These are phyloP conservation scores for Calidris pugnax DNA, from an alignment of 2,113 vertebrate species.

Conservation along the genomic window DNA sequence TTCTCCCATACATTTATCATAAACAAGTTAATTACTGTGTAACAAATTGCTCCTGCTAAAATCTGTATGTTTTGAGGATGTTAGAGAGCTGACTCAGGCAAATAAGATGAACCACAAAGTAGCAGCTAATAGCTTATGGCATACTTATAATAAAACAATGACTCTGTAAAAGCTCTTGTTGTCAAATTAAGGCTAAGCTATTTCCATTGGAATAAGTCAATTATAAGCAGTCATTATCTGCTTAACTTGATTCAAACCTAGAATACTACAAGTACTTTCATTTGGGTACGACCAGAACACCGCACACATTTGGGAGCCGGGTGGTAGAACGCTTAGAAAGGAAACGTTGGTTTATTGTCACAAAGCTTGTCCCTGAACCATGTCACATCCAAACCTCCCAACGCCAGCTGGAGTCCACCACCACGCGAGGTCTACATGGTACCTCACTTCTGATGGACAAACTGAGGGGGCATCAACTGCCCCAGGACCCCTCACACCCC, in stretches of 20 bases:
- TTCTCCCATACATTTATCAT: slow-evolving; percentile 80
- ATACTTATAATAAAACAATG: slow-evolving; percentile 45
- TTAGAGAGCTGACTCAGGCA: slow-evolving; percentile 67
- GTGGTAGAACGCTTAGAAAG: not conserved
- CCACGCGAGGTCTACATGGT: rapidly evolving
- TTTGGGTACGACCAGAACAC: not conserved
- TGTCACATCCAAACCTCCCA: rapidly evolving
- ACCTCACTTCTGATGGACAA: not conserved
- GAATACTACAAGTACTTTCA: not conserved
- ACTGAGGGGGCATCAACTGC: not conserved
- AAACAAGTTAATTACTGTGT: slow-evolving; percentile 81
- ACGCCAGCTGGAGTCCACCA: not conserved
- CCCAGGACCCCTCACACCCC: not conserved
- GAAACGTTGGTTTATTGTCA: not conserved
- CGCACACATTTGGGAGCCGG: not conserved
- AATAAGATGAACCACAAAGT: slow-evolving; percentile 54
- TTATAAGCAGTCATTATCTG: slow-evolving; percentile 67
- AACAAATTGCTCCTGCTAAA: slow-evolving; percentile 75
- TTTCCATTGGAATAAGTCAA: slow-evolving; percentile 71
- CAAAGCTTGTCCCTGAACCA: not conserved
- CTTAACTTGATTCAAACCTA: slow-evolving; percentile 63
- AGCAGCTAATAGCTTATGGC: slow-evolving; percentile 51
- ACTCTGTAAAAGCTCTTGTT: slow-evolving; percentile 57
- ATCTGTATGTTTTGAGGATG: slow-evolving; percentile 50
- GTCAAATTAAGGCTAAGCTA: slow-evolving; percentile 67